These are phyloP conservation scores for Schizaphis graminum DNA, from an alignment of 2,888 invertebrate species.

Conservation along the genomic window DNA sequence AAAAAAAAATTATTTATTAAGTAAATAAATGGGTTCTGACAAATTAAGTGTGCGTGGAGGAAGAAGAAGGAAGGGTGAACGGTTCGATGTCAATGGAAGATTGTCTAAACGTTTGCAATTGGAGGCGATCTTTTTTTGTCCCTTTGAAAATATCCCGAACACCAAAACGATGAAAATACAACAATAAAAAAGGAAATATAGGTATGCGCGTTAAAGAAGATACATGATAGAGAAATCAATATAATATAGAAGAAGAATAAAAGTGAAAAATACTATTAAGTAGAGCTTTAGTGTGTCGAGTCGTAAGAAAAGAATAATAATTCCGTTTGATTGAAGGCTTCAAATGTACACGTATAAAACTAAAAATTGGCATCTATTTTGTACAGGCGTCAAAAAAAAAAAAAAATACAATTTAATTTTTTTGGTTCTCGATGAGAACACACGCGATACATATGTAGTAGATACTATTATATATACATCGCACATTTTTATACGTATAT, in stretches of 20 bases:
- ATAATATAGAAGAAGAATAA: background rate
- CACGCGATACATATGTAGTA: background rate
- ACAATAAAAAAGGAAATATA: background rate
- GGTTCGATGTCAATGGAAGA: conserved; percentile 10
- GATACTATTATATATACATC: background rate
- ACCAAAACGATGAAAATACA: conserved; percentile 31
- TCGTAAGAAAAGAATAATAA: conserved; percentile 9
- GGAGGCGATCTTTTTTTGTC: conserved; percentile 63
- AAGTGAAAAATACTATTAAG: background rate
- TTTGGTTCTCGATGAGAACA: conserved; percentile 24
- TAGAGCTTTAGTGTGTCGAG: conserved; percentile 29
- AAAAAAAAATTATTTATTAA: background rate
- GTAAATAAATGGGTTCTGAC: background rate
- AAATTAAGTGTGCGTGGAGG: background rate
- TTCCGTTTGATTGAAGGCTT: conserved; percentile 56
- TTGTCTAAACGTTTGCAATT: conserved; percentile 60
- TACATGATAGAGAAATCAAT: background rate
- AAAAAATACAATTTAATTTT: conserved; percentile 1
- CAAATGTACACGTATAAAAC: conserved; percentile 47
- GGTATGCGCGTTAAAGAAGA: background rate
- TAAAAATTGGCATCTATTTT: conserved; percentile 64
- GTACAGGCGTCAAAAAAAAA: conserved; percentile 58
- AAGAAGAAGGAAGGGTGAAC: conserved; percentile 28
- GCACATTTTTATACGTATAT: background rate
- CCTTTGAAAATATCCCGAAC: conserved; percentile 58